Evolutionary conservation across 1,140 invertebrate genomes (phyloP).

Genomic region (Coptotermes formosanus): DNA sequence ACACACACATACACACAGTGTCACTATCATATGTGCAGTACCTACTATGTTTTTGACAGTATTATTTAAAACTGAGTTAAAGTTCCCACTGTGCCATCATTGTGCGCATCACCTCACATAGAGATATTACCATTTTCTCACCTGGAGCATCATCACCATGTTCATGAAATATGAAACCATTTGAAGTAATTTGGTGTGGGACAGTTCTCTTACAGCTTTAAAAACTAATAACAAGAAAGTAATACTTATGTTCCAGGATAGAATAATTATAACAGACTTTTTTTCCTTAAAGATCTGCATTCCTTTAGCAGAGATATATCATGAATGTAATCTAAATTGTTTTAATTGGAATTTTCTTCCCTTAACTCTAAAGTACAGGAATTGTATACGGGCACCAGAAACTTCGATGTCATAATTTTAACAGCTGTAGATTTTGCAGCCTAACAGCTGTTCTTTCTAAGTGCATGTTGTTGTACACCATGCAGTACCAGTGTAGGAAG

Average conservation of each 20-base stretch:
- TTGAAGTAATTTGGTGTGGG: neutral
- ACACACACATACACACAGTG: neutral
- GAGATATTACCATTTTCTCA: no score
- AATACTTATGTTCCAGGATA: conserved; percentile 26
- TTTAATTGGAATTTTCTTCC: conserved; percentile 28
- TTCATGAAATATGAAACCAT: neutral
- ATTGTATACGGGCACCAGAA: conserved; percentile 21
- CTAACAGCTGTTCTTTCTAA: neutral
- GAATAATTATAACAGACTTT: neutral
- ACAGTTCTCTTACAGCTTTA: conserved; percentile 22
- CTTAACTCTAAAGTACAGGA: conserved; percentile 26
- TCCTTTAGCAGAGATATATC: conserved; percentile 28
- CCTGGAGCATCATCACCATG: no score
- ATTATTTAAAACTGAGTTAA: no score
- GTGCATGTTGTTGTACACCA: neutral
- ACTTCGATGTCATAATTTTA: conserved; percentile 7
- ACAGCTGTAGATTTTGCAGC: neutral
- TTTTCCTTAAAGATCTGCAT: conserved; percentile 19
- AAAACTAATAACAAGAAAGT: neutral
- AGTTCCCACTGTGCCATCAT: no score
- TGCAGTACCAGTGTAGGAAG: neutral
- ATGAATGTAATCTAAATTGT: conserved; percentile 23
- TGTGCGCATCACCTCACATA: no score
- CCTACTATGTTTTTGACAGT: no score
- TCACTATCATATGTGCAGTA: neutral